Percentiles rank a stretch among this genome's conserved stretches.
These are phyloP conservation scores for Elanus axillaris DNA, from an alignment of 2,113 vertebrate genomes.

Conservation along the genomic window DNA sequence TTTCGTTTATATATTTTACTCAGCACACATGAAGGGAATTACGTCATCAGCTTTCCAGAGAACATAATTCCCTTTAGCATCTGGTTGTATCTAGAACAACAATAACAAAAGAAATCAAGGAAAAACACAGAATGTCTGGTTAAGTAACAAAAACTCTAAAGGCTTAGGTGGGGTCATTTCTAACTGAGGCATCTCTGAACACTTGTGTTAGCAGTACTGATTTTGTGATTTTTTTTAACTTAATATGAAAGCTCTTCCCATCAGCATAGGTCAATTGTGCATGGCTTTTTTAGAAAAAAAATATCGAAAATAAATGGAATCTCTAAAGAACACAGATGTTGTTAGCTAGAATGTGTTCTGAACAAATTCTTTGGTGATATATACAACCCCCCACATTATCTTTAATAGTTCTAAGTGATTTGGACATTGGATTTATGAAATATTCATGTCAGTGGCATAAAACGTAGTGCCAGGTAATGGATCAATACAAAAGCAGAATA, in stretches of 20 bases:
- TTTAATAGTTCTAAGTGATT: not conserved
- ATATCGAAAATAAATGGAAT: not conserved
- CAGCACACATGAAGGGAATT: not conserved
- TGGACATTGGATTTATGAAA: not conserved
- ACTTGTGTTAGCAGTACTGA: not conserved
- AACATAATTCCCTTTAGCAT: not conserved
- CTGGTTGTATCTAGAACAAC: not conserved
- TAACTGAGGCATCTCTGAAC: not conserved
- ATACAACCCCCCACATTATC: not conserved
- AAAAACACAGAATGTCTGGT: not conserved
- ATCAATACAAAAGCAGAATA: not conserved
- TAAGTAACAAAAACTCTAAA: not conserved
- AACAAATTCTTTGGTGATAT: not conserved
- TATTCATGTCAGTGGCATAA: not conserved
- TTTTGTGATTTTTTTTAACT: not conserved
- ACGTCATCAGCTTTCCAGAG: not conserved
- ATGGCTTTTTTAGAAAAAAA: not conserved
- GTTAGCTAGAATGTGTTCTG: not conserved
- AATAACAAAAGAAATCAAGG: not conserved
- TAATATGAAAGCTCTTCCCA: not conserved
- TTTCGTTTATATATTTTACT: not conserved
- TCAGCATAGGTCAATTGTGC: not conserved
- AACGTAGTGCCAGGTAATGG: not conserved
- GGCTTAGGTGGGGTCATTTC: not conserved
- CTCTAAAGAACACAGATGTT: not conserved